Base-by-base conservation (phyloP, 2,888 invertebrate species). In the Ctenicera cuprea region DNA sequence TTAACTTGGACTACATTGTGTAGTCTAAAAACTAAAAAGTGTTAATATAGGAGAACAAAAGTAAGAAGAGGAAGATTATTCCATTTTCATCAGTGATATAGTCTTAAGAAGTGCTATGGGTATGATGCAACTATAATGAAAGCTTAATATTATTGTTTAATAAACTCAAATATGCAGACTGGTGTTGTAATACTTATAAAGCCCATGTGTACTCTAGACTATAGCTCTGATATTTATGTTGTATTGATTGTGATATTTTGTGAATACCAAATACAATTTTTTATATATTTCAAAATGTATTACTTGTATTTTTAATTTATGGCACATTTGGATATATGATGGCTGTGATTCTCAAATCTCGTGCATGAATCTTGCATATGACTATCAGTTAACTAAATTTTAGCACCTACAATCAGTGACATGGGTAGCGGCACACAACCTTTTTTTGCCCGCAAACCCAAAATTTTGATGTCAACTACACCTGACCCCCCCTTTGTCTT, bases 241-340 rank as follows among this genome's bases (percentile, higher is more conserved):
- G 12, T 59, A 18, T 59, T 54, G 12, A 66, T 66, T 66, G 66
- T 66, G 66, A 66, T 66, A 66, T 66, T 54, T 66, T 66, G 30
- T 57, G 37, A 65, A 50, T 50, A 66, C 66, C 52, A 66, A 66
- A 66, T 50, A 54, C 41, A 54, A 50, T 62, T 41, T 62, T 43
- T 41, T 62, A 62, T 43, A 62, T n/a, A 8, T 3, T 18, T 61
- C 7, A 20, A 41, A 26, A 54, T 14, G 4, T 12, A 22, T 54
- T 12, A 30, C 4, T 14, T 54, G 54, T 33, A 22, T 33, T 54
- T 54, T 4, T 18, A 11, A 11, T 48, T 48, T 3, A 1, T 14
- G 4, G 3, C 9, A 8, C 12, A 14, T 20, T 18, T 50, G 4
- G 8, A 20, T 50, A 3, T 43, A 8, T 14, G 20, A 18, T 50